Conservation (phyloP, 1,140 invertebrate species). For the Megalopta genalis region DNA sequence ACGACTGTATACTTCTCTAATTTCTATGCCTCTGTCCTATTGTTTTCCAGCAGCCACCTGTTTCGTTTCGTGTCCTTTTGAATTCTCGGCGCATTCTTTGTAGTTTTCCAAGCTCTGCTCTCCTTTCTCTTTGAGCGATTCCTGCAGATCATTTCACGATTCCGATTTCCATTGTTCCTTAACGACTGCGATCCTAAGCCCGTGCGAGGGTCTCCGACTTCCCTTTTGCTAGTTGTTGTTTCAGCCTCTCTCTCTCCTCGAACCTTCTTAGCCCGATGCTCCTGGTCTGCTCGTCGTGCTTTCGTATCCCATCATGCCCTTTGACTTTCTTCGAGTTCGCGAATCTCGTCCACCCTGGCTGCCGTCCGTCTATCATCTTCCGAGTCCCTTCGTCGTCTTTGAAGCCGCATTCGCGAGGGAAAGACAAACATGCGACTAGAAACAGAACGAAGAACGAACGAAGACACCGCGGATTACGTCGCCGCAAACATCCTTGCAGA, state of each 20-base stretch:
- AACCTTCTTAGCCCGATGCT: not conserved
- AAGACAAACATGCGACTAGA: conserved; percentile 23
- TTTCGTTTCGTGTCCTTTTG: no score
- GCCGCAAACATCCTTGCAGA: not conserved
- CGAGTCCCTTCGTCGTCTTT: not conserved
- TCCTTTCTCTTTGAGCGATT: no score
- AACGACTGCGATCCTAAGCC: not conserved
- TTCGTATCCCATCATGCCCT: not conserved
- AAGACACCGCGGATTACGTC: conserved; percentile 21
- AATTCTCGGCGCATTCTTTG: no score
- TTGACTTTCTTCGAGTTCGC: not conserved
- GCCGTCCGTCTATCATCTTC: not conserved
- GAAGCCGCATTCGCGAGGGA: not conserved
- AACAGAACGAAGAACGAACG: conserved; percentile 20
- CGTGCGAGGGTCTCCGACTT: not conserved
- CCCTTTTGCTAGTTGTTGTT: not conserved
- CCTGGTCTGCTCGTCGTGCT: not conserved
- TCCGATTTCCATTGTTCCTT: not conserved
- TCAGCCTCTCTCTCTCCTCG: not conserved
- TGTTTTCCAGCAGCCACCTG: no score
- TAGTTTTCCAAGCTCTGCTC: no score
- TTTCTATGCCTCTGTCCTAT: no score
- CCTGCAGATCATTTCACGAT: not conserved
- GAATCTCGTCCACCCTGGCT: not conserved
- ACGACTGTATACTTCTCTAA: no score